These are phyloP conservation scores for Tenthredo mesomela DNA, from an alignment of 2,888 invertebrate genomes.

Conservation along the genomic window DNA sequence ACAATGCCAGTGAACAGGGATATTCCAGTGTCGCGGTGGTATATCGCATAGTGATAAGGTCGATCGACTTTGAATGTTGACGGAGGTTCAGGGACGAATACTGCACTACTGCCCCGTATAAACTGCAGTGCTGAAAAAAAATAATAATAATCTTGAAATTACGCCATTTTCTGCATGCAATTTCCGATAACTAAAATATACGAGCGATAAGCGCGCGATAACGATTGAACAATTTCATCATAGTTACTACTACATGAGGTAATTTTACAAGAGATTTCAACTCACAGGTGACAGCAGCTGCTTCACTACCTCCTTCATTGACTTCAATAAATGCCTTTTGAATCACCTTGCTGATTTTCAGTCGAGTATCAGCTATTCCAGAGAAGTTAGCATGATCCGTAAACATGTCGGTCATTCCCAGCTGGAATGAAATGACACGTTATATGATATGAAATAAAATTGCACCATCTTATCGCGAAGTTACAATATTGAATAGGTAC, in stretches of 20 bases:
- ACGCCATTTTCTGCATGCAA: no score
- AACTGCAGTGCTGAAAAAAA: no score
- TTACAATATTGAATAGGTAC: no score
- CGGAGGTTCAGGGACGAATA: no score
- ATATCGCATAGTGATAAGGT: no score
- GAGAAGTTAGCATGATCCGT: constrained; percentile 5
- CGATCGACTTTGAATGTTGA: no score
- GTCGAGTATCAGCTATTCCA: constrained; percentile 79
- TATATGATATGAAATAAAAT: neutral
- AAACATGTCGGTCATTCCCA: neutral
- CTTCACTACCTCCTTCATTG: constrained; percentile 91
- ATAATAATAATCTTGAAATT: no score
- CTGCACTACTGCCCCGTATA: no score
- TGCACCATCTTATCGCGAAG: neutral
- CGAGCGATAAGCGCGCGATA: no score
- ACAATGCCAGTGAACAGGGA: no score
- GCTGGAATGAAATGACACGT: neutral
- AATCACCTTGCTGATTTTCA: constrained; percentile 84
- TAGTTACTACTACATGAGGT: neutral
- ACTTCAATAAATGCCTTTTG: constrained; percentile 91
- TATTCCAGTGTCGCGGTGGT: no score
- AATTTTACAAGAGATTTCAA: constrained; percentile 61
- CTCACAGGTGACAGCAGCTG: constrained; percentile 89
- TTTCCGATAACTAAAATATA: no score
- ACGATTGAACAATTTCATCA: neutral